Base-by-base conservation (phyloP, 2,797 vertebrate species). In the Tachyglossus aculeatus region DNA sequence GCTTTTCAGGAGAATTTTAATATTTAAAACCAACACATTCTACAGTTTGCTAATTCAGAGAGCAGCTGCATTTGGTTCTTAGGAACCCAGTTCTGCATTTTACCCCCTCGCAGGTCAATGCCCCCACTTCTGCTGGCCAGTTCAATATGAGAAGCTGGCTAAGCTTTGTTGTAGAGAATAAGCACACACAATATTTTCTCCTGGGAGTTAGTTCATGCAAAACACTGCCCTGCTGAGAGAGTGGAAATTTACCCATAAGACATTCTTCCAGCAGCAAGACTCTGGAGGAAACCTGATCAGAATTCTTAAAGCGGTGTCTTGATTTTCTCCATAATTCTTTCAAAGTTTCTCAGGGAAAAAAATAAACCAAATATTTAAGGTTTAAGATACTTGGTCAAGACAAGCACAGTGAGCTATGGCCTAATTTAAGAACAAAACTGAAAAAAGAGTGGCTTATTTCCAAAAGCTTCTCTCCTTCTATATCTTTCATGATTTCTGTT, bases 191-290 rank as follows among this genome's bases (percentile, higher is more conserved):
- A 90, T 90, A 90, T 93, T 93, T 94, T 96, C 96, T 95, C 95
- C 90, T 91, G 95, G 94, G 96, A 97, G 92, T 85, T 91, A 87
- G 92, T 94, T 96, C 95, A 96, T 96, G 95, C 95, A 97, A 95
- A 96, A 95, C 92, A 89, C 92, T 94, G 90, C 92, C 93, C 93
- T 81, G 86, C 92, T 86, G 94, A 96, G 95, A 94, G 94, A 95
- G 94, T 95, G 94, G 95, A 96, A 97, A 97, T 96, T 95, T 96
- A 96, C 94, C 93, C 96, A 95, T 87, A 94, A 94, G 93, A 93
- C 91, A 92, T 91, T 92, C 91, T 92, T 93, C 88, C 90, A 93
- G 93, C 91, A 90, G 90, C 88, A 90, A 92, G 87, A 84, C 94
- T 89, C 93, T 87, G 72, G 78, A 79, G 74, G 82, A 89, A 91